Evolutionary conservation across 2,888 invertebrate genomes (phyloP), one percentile per base, ranked within the genome.

Genomic region (Oscheius sp.): DNA sequence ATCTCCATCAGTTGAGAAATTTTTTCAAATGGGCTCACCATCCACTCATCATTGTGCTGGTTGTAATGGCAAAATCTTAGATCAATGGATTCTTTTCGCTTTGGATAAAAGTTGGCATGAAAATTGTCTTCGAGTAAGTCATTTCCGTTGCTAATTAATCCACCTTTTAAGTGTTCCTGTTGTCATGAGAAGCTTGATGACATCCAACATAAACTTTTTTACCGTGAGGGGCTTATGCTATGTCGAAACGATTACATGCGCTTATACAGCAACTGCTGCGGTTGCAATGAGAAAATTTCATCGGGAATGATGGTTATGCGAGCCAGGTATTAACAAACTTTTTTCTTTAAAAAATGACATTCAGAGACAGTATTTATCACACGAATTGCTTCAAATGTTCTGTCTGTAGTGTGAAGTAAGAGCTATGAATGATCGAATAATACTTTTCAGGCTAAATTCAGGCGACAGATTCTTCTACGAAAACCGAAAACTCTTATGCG

Each of bases 351-450:
- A 3, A 17, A 20, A 42, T 42, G 6, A 5, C 12, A 33, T 64
- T 48, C n/a, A 64, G 64, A 31, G 64, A 64, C 37, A 48, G 50
- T 15, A 37, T 64, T 5, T 64, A 64, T 25, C 64, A 64, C n/a
- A 2, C 50, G 23, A 31, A 48, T 8, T 64, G 64, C n/a, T 64
- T 64, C 64, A 33, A 50, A 34, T 64, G 64, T 37, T 15, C 34
- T 20, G 64, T 50, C n/a, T 64, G 64, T 23, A 50, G 34, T 31
- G 10, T 25, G 15, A n/a, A 29, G 61, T 61, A 42, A 8, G 23
- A 2, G n/a, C 31, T 20, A 15, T 50, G 27, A 52, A 23, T 23
- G 3, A n/a, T 23, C n/a, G n/a, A 23, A 25, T 50, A 20, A 8
- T 4, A 4, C 5, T 50, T 50, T 2, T 25, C 3, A 20, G 50